Evolutionary conservation across 1,140 invertebrate species (phyloP).

Genomic region (Saccostrea glomerata): DNA sequence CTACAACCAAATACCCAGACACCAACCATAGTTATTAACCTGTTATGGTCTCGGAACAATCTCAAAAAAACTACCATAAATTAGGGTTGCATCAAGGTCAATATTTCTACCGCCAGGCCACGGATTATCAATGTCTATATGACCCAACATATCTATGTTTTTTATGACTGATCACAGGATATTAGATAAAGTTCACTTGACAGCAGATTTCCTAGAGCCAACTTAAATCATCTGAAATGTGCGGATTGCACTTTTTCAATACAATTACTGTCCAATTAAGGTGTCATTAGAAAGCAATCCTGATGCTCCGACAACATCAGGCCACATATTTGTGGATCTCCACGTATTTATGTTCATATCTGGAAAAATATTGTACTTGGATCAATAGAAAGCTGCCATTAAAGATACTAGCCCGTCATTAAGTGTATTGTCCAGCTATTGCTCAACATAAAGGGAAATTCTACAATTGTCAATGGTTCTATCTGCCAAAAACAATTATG

Average conservation of each 20-base stretch:
- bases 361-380: conserved; percentile 16
- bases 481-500: background rate
- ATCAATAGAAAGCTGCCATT: conserved; percentile 3
- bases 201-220: conserved; percentile 26
- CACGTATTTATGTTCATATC: conserved; percentile 16
- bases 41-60: background rate
- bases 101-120: background rate
- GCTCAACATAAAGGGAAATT: conserved; percentile 10
- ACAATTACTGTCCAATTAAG: conserved; percentile 17
- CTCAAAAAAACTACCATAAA: background rate
- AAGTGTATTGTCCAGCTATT: background rate
- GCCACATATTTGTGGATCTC: conserved; percentile 13
- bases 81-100: background rate
- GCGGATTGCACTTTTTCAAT: conserved; percentile 35
- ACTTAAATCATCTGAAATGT: conserved; percentile 31
- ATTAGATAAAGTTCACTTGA: conserved; percentile 37
- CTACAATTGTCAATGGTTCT: background rate
- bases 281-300: conserved; percentile 37
- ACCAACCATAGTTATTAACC: background rate
- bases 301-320: conserved; percentile 16
- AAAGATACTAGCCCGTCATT: background rate
- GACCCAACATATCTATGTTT: conserved; percentile 18
- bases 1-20: background rate
- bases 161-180: conserved; percentile 19
- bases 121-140: background rate